Conservation (phyloP, 2,888 invertebrate species). For the Oithona nana region DNA sequence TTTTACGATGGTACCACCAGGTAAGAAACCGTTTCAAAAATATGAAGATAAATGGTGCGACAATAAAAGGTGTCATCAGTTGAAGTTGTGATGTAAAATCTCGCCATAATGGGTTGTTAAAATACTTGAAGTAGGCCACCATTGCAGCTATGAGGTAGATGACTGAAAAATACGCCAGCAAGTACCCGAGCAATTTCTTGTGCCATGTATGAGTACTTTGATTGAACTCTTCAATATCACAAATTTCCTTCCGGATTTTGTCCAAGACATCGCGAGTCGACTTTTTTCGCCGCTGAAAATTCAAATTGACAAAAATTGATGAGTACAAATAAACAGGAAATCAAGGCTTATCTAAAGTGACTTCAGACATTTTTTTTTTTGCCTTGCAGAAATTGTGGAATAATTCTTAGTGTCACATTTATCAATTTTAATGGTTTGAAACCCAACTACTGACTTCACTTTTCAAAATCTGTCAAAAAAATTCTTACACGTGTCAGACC, state of each 20-base stretch:
- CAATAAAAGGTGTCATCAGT: conserved; percentile 54
- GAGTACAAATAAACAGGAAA: not conserved
- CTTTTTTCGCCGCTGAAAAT: conserved; percentile 24
- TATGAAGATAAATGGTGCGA: conserved; percentile 46
- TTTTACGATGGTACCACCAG: conserved; percentile 69
- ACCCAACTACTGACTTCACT: no score
- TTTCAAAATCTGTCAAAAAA: no score
- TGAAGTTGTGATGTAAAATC: conserved; percentile 46
- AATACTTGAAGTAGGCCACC: conserved; percentile 58
- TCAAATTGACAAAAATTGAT: not conserved
- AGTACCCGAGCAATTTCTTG: conserved; percentile 57
- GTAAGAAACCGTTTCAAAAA: conserved; percentile 37
- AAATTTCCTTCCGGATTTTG: conserved; percentile 55
- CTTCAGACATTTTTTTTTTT: no score
- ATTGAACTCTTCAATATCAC: conserved; percentile 56
- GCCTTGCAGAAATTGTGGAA: no score
- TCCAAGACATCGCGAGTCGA: conserved; percentile 40
- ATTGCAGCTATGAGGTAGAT: conserved; percentile 44
- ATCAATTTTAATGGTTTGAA: no score
- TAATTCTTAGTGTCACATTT: no score
- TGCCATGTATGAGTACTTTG: conserved; percentile 57
- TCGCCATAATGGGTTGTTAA: conserved; percentile 50
- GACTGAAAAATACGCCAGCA: conserved; percentile 40
- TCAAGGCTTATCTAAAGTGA: no score
- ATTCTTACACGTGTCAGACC: no score